Conservation (phyloP, 1,140 invertebrate species). For the Tetraneura akinire region DNA sequence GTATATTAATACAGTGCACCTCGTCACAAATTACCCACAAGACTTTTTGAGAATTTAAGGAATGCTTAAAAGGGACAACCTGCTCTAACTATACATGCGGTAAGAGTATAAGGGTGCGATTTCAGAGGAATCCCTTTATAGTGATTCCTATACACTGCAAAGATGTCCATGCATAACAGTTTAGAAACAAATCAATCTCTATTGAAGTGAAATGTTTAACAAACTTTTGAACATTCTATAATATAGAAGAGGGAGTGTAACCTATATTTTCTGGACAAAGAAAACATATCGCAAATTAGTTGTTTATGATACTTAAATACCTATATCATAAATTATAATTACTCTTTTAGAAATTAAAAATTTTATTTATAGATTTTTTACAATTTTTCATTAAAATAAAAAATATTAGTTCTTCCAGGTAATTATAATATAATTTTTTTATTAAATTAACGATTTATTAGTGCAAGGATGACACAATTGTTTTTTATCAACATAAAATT, state of each 20-base stretch:
- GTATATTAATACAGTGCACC: background rate
- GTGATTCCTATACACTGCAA: background rate
- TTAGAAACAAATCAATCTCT: constrained; percentile 11
- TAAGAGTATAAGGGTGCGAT: background rate
- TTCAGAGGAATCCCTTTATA: background rate
- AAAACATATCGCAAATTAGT: no score
- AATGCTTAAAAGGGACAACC: background rate
- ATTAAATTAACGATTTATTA: no score
- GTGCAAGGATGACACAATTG: no score
- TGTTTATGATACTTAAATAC: no score
- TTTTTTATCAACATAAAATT: no score
- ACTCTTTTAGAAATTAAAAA: no score
- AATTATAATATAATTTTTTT: no score
- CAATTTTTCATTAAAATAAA: no score
- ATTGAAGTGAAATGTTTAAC: background rate
- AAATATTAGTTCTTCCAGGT: no score
- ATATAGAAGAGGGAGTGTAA: background rate
- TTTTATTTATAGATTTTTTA: no score
- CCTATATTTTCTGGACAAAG: no score
- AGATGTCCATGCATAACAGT: background rate
- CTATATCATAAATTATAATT: no score
- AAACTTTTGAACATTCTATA: background rate
- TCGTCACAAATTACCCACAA: background rate
- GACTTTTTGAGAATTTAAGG: background rate
- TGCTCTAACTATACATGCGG: background rate